phyloP scores from a whole-genome alignment of 2,888 invertebrate genomes.

The Callyntrura guangdongensis region DNA sequence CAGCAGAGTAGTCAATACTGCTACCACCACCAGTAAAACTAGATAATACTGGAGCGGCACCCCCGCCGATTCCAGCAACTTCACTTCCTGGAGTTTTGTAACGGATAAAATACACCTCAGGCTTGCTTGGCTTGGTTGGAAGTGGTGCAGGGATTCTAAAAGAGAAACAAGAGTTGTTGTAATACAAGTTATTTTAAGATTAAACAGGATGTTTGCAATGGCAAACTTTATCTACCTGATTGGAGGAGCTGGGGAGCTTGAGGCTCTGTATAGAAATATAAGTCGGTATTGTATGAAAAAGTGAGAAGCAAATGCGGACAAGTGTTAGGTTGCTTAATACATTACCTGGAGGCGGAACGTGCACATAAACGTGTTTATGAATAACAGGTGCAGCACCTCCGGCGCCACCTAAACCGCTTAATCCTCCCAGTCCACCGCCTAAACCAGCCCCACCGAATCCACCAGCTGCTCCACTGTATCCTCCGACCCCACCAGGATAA shows the following conservation, averaged over 20 bases:
- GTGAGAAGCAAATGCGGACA: neutral
- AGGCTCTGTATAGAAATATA: conserved; percentile 88
- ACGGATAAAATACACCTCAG: conserved; percentile 96
- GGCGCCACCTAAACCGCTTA: conserved; percentile 47
- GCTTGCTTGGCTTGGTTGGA: conserved; percentile 94
- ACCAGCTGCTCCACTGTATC: conserved; percentile 62
- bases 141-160: conserved; percentile 90
- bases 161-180: neutral
- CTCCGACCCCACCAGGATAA: conserved; percentile 63
- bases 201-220: too few species aligned
- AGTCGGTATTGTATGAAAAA: neutral
- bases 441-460: conserved; percentile 38
- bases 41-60: conserved; percentile 33
- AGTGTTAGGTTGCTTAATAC: neutral
- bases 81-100: conserved; percentile 88
- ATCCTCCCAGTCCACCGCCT: conserved; percentile 51
- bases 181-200: neutral
- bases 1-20: conserved; percentile 53
- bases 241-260: conserved; percentile 91
- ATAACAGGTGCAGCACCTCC: conserved; percentile 91
- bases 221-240: conserved; percentile 87
- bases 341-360: conserved; percentile 92
- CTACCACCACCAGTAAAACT: conserved; percentile 41
- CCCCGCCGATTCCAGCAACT: conserved; percentile 56
- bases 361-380: conserved; percentile 89